Percentiles rank a stretch among this genome's conserved stretches.
Conservation (phyloP, 2,888 invertebrate genomes). For the Salpingus planirostris region DNA sequence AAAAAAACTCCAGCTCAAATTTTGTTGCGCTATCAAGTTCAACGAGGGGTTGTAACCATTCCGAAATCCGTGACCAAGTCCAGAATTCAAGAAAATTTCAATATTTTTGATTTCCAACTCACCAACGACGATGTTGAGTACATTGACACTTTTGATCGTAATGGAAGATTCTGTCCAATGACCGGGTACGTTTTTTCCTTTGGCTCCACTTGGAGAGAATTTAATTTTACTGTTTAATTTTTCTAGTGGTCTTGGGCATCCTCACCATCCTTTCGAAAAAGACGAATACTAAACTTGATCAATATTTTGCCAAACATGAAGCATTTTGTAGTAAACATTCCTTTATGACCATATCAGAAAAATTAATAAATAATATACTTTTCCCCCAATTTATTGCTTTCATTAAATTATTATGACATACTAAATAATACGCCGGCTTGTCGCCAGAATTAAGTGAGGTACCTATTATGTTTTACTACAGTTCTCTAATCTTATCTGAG, state of each 20-base stretch:
- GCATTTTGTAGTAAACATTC: too few relatives aligned
- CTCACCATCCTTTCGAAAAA: constrained; percentile 1
- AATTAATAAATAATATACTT: too few relatives aligned
- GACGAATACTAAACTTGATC: constrained; percentile 4
- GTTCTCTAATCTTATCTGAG: too few relatives aligned
- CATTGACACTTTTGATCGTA: constrained; percentile 62
- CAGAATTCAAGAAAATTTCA: constrained; percentile 58
- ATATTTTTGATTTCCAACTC: constrained; percentile 68
- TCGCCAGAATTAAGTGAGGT: too few relatives aligned
- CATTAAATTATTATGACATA: too few relatives aligned
- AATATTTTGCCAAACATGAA: too few relatives aligned
- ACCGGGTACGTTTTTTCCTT: constrained; percentile 55
- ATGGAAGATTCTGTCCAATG: constrained; percentile 59
- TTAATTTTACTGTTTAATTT: neutral
- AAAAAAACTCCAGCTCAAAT: constrained; percentile 63
- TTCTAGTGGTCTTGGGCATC: constrained; percentile 1
- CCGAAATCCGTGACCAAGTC: constrained; percentile 72
- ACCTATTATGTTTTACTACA: too few relatives aligned
- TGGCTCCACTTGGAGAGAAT: too few relatives aligned
- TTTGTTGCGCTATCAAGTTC: constrained; percentile 55
- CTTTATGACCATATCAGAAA: too few relatives aligned
- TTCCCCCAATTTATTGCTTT: too few relatives aligned
- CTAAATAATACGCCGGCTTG: too few relatives aligned
- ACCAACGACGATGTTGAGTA: constrained; percentile 55
- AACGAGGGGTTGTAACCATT: constrained; percentile 64